These are phyloP conservation scores for Heliconius sara DNA, from an alignment of 2,888 invertebrate species.

Conservation along the genomic window DNA sequence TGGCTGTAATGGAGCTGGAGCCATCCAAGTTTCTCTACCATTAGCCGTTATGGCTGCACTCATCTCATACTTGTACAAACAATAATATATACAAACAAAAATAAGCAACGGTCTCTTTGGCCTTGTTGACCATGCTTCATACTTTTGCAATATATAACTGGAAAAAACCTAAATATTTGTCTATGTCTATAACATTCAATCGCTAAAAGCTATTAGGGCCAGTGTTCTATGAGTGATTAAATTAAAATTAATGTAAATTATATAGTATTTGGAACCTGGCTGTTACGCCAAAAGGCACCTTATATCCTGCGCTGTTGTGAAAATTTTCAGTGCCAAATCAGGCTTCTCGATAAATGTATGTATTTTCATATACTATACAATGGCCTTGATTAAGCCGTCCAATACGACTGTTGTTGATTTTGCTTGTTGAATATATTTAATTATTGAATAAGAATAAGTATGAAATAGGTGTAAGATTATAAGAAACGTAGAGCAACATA, in stretches of 20 bases:
- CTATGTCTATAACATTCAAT: slow-evolving; percentile 3
- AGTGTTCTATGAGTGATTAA: background rate
- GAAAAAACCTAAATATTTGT: slow-evolving; percentile 1
- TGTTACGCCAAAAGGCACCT: background rate
- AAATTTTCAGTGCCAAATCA: slow-evolving; percentile 32
- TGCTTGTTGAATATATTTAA: slow-evolving; percentile 57
- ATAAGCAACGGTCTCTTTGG: slow-evolving; percentile 38
- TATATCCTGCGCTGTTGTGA: slow-evolving; percentile 22
- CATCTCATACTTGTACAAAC: slow-evolving; percentile 68
- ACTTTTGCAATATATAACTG: slow-evolving; percentile 30
- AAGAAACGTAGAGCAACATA: slow-evolving; percentile 5
- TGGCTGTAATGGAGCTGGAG: slow-evolving; percentile 78
- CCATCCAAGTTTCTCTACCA: slow-evolving; percentile 67
- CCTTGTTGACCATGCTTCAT: slow-evolving; percentile 36
- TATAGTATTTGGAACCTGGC: slow-evolving; percentile 10
- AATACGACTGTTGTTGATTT: slow-evolving; percentile 61
- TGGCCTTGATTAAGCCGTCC: slow-evolving; percentile 64
- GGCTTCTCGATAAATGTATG: slow-evolving; percentile 21
- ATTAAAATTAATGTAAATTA: background rate
- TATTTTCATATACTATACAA: slow-evolving; percentile 29
- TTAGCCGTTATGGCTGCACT: slow-evolving; percentile 65
- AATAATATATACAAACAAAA: slow-evolving; percentile 58
- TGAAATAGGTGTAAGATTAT: slow-evolving; percentile 9
- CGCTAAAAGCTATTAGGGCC: slow-evolving; percentile 2
- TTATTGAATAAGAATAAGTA: slow-evolving; percentile 19